Evolutionary conservation across 2,888 invertebrate genomes (phyloP), one percentile per base, ranked within the genome.

Genomic region (Achlya flavicornis): DNA sequence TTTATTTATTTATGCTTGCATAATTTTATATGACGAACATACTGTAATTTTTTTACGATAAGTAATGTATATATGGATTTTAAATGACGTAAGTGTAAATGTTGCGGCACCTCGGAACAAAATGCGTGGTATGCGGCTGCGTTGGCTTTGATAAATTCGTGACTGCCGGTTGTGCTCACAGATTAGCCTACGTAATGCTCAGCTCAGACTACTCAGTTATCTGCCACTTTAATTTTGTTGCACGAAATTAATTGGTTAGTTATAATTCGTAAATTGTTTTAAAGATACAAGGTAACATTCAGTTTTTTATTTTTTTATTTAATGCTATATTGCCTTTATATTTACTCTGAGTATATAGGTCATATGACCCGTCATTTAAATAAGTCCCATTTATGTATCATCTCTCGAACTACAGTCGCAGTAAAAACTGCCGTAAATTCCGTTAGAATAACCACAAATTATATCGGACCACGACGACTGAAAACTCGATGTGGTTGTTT

Each of bases 371-470:
- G 26, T 26, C 26, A 26, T 26, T 26, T 26, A 26, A 26, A 26
- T 26, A 26, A 38, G 7, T 38, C 38, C 38, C 38, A 8, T 38
- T 0, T 8, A 38, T 38, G 8, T 10, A 6, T 38, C 38, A 38
- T 10, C 11, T 38, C 11, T 10, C 38, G 10, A 43, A 14, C 19
- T 38, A 41, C 60, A 26, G 57, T 66, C 61, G 71, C 73, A 64
- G 67, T 75, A 74, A 76, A 80, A 78, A 76, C 67, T 70, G 64
- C 12, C 66, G 68, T 71, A 74, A 76, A 77, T 78, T 78, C 74
- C 75, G 69, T 77, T 76, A 75, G 74, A 76, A 77, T 70, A 77
- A 83, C 89, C 89, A 83, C 91, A 90, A 91, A 90, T 90, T 85
- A 87, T 80, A 80, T 78, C 70, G 65, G 67, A 80, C 87, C 83